Percentiles rank a stretch among this genome's conserved stretches.
Conservation (phyloP, 2,797 vertebrate genomes). For the Falco columbarius region DNA sequence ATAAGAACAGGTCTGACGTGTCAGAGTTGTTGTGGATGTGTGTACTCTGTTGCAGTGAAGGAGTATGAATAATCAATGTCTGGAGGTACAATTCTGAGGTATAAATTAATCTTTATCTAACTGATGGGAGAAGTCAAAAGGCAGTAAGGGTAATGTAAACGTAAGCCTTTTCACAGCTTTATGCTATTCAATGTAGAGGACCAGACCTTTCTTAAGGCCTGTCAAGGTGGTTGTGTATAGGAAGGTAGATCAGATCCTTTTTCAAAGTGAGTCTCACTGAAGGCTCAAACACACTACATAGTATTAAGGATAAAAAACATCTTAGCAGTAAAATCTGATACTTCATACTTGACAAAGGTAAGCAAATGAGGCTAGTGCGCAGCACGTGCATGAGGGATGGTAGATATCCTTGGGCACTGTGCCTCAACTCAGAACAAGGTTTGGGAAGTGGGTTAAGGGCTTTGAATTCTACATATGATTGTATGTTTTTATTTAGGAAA, state of each 20-base stretch:
- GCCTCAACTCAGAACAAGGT: background rate
- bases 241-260: background rate
- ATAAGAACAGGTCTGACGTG: background rate
- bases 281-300: background rate
- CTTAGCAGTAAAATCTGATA: background rate
- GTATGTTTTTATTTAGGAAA: background rate
- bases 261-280: background rate
- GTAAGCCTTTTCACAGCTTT: background rate
- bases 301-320: background rate
- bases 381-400: background rate
- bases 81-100: background rate
- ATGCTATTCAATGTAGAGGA: background rate
- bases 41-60: background rate
- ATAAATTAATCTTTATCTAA: background rate
- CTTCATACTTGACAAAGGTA: background rate
- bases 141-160: background rate
- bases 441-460: background rate
- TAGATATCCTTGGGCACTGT: background rate
- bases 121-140: background rate
- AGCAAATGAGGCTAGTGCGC: background rate
- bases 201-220: background rate
- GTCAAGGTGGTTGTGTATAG: background rate
- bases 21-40: background rate
- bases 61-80: background rate
- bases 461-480: background rate